Conservation (phyloP, 2,797 vertebrate species). For the Poeciliopsis infans region DNA sequence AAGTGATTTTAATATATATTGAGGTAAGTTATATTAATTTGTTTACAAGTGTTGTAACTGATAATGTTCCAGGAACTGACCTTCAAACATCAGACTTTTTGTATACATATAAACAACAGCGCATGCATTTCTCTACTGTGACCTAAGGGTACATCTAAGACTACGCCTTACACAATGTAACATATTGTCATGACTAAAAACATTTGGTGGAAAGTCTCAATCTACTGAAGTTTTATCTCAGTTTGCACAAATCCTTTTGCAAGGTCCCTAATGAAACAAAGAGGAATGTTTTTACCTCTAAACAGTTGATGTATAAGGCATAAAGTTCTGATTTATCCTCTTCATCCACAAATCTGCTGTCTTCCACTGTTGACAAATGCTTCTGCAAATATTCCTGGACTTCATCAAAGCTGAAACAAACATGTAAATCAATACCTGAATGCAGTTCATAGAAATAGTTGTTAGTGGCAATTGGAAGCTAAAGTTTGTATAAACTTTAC, state of each 20-base stretch:
- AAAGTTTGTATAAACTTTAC: background rate
- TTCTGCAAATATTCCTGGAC: slow-evolving; percentile 76
- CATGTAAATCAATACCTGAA: background rate
- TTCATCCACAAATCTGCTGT: slow-evolving; percentile 61
- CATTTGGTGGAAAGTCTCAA: background rate
- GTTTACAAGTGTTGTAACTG: background rate
- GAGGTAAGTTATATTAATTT: background rate
- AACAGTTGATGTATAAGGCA: slow-evolving; percentile 82
- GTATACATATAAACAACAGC: background rate
- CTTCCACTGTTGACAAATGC: slow-evolving; percentile 78
- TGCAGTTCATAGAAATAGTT: background rate
- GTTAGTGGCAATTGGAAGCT: background rate
- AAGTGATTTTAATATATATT: too few species aligned
- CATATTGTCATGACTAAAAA: background rate
- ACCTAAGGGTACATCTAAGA: background rate
- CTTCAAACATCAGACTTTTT: background rate
- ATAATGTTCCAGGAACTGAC: background rate
- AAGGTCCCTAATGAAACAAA: background rate
- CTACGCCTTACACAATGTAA: background rate
- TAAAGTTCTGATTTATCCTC: slow-evolving; percentile 82
- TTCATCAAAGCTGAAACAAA: slow-evolving; percentile 77
- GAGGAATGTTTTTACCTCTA: slow-evolving; percentile 39
- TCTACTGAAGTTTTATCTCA: background rate
- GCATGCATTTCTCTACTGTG: background rate
- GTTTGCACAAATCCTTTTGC: background rate